A percentile compares a stretch with the other conserved stretches of the same genome.
Evolutionary conservation across 2,888 invertebrate genomes (phyloP).

Genomic region (Drosophila limbata): DNA sequence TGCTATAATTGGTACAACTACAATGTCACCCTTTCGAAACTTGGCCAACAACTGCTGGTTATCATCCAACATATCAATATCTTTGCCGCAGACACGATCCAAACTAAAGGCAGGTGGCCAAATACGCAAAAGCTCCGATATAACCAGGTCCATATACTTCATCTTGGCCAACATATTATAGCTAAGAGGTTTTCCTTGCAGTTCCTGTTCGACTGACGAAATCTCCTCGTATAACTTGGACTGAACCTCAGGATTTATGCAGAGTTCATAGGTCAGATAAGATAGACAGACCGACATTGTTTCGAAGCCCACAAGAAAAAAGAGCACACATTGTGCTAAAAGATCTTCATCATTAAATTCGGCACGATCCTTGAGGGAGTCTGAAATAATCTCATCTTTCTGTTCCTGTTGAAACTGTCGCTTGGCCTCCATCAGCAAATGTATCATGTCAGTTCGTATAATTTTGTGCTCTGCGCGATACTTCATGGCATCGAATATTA

Average conservation of each 20-base stretch:
- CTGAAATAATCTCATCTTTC: neutral
- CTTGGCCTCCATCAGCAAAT: conserved; percentile 86
- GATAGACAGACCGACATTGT: conserved; percentile 84
- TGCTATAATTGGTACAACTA: conserved; percentile 83
- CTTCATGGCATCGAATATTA: conserved; percentile 85
- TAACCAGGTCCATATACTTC: conserved; percentile 87
- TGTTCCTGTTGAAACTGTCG: conserved; percentile 50
- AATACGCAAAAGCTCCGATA: conserved; percentile 86
- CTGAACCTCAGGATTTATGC: conserved; percentile 87
- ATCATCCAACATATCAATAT: conserved; percentile 83
- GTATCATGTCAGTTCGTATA: conserved; percentile 87
- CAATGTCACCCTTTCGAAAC: conserved; percentile 53
- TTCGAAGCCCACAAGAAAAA: conserved; percentile 87
- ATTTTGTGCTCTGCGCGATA: conserved; percentile 85
- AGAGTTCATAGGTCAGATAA: conserved; percentile 87
- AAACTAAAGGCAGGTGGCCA: conserved; percentile 86
- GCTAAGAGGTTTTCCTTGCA: conserved; percentile 85
- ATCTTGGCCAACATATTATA: conserved; percentile 87
- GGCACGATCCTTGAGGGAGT: conserved; percentile 16
- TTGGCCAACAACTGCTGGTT: conserved; percentile 46
- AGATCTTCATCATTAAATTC: conserved; percentile 86
- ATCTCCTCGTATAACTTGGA: conserved; percentile 86
- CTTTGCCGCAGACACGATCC: conserved; percentile 86
- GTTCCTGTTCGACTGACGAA: conserved; percentile 83
- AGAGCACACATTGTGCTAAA: conserved; percentile 86